Percentiles rank a stretch among this genome's conserved stretches.
Evolutionary conservation across 2,797 vertebrate genomes (phyloP).

Genomic region (Malurus splendens): DNA sequence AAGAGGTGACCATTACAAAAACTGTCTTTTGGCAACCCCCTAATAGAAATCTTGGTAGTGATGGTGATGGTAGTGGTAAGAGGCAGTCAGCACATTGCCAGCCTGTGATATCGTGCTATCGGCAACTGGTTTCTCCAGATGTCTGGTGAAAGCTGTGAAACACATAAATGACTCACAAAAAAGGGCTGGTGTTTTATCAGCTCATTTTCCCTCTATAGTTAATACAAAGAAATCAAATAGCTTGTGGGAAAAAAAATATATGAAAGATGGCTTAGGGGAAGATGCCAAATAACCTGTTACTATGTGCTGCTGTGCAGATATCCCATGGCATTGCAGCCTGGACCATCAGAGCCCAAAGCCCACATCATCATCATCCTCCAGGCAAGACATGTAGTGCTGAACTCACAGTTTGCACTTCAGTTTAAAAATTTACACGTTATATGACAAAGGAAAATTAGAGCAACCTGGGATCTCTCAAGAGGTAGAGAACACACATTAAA

Average conservation of each 20-base stretch:
- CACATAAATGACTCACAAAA: not conserved
- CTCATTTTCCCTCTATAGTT: not conserved
- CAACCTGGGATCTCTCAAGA: not conserved
- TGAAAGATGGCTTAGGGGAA: not conserved
- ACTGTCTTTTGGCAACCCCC: not conserved
- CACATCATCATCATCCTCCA: not conserved
- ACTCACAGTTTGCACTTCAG: not conserved
- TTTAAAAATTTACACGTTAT: not conserved
- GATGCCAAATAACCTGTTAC: not conserved
- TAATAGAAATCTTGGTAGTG: not conserved
- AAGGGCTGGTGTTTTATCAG: not conserved
- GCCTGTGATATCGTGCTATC: fast-evolving
- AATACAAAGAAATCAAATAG: not conserved
- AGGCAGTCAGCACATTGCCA: not conserved
- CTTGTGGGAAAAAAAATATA: not conserved
- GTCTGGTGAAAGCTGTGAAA: not conserved
- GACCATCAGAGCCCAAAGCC: not conserved
- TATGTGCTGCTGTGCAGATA: not conserved
- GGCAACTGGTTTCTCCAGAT: not conserved
- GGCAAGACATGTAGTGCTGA: not conserved
- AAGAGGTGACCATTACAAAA: not conserved
- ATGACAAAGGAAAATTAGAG: not conserved
- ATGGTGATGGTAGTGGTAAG: not conserved
- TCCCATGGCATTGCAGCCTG: not conserved
- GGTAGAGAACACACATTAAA: not conserved